phyloP scores from a whole-genome alignment of 2,113 vertebrate genomes.

The Bambusicola thoracicus region DNA sequence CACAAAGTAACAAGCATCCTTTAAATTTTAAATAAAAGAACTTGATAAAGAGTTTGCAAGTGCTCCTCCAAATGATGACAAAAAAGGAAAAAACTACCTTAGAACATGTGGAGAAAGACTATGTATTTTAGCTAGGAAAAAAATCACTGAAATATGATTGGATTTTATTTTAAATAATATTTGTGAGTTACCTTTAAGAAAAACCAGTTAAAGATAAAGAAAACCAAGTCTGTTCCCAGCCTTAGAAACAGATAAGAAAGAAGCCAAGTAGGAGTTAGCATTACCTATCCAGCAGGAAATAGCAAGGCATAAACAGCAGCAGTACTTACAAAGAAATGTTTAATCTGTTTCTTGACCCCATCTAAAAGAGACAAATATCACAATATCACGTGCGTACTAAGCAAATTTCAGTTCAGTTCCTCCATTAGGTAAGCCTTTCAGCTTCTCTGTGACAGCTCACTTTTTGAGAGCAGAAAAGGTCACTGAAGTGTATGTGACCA shows the following conservation, averaged over 20 bases:
- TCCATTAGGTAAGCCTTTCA: neutral
- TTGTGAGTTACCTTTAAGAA: neutral
- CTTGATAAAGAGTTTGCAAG: neutral
- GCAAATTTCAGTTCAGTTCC: neutral
- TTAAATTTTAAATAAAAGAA: neutral
- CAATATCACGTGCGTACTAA: fast-evolving
- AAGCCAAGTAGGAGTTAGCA: neutral
- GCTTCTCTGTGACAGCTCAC: fast-evolving
- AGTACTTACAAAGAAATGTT: neutral
- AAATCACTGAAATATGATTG: neutral
- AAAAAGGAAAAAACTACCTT: neutral
- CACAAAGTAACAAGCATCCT: neutral
- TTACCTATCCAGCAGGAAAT: neutral
- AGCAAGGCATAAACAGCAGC: neutral
- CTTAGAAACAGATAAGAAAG: neutral
- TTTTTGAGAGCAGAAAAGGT: fast-evolving
- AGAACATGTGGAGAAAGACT: neutral
- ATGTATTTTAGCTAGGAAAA: neutral
- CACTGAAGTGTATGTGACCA: fast-evolving
- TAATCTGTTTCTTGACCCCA: neutral
- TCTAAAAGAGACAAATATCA: neutral
- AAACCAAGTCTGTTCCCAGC: neutral
- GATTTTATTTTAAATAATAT: neutral
- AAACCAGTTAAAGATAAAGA: neutral
- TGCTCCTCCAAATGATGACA: fast-evolving